A percentile compares a stretch with the other conserved stretches of the same genome.
These are phyloP conservation scores for Sylvilagus floridanus DNA, from an alignment of 2,797 vertebrate genomes.

Conservation along the genomic window DNA sequence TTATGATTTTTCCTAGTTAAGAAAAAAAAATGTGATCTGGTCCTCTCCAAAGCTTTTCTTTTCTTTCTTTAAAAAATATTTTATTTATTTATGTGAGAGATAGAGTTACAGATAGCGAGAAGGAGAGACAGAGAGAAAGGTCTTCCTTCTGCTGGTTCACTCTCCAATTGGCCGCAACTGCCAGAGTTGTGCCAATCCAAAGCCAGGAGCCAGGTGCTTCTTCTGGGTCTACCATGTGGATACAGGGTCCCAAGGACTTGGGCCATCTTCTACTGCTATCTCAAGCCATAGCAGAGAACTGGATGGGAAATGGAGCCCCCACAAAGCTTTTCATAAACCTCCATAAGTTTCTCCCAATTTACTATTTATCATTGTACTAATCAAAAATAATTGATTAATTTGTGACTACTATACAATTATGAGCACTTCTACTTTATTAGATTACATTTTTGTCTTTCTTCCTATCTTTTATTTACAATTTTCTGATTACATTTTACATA, in stretches of 20 bases:
- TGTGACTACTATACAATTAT: background rate
- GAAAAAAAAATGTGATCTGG: background rate
- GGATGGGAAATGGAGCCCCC: background rate
- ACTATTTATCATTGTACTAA: background rate
- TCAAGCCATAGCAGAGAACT: too few species aligned
- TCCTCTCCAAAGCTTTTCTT: background rate
- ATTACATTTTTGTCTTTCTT: background rate
- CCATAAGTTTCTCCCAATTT: background rate
- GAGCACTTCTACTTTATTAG: background rate
- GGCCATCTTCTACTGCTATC: too few species aligned
- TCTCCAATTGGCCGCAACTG: too few species aligned
- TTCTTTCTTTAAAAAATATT: too few species aligned
- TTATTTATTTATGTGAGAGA: too few species aligned
- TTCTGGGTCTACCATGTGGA: too few species aligned
- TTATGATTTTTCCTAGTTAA: conserved; percentile 20
- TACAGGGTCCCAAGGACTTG: too few species aligned
- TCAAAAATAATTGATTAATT: conserved; percentile 22
- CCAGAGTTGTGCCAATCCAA: too few species aligned
- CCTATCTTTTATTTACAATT: conserved; percentile 2
- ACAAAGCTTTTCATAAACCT: background rate
- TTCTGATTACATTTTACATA: conserved; percentile 4
- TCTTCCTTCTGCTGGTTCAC: too few species aligned
- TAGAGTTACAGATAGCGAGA: too few species aligned
- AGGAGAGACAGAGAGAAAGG: too few species aligned
- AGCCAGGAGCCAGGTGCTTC: too few species aligned